Percentiles rank a stretch among this genome's conserved stretches.
Evolutionary conservation across 1,140 invertebrate species (phyloP).

Genomic region (Carposina sasakii): DNA sequence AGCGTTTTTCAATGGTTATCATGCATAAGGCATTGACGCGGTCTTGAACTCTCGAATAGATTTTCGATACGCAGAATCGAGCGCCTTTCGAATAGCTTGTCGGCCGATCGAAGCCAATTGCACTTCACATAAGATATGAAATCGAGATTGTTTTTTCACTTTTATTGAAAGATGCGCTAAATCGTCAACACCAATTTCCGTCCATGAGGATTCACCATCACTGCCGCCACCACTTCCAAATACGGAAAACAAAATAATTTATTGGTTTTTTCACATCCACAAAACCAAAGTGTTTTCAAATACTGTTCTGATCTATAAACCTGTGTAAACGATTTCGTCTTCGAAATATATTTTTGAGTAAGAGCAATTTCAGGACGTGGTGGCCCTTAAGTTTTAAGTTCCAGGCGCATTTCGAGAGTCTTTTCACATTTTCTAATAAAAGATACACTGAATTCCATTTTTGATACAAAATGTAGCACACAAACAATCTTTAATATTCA

Average conservation of each 20-base stretch:
- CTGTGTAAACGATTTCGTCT: slow-evolving; percentile 6
- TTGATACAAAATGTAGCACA: no score
- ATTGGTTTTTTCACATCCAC: slow-evolving; percentile 16
- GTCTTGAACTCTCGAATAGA: slow-evolving; percentile 8
- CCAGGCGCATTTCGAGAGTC: slow-evolving; percentile 1
- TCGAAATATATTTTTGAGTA: slow-evolving; percentile 5
- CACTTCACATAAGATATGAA: slow-evolving; percentile 7
- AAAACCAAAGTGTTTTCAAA: slow-evolving; percentile 15
- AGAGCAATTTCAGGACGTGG: slow-evolving; percentile 9
- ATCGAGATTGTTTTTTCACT: slow-evolving; percentile 10
- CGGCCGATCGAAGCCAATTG: slow-evolving; percentile 4
- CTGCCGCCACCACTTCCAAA: slow-evolving; percentile 8
- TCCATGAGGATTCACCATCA: slow-evolving; percentile 16
- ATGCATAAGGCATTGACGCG: no score
- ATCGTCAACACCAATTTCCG: slow-evolving; percentile 9
- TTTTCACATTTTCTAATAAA: slow-evolving; percentile 7
- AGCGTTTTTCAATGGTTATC: no score
- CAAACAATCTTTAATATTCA: no score
- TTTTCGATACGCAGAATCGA: slow-evolving; percentile 5
- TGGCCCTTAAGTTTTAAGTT: slow-evolving; percentile 9
- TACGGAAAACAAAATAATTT: slow-evolving; percentile 19
- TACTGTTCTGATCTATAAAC: slow-evolving; percentile 12
- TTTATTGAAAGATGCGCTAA: slow-evolving; percentile 11
- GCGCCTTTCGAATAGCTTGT: slow-evolving; percentile 5
- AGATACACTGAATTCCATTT: slow-evolving; percentile 3